Percentiles rank a stretch among this genome's conserved stretches.
phyloP scores from a whole-genome alignment of 2,888 invertebrate species.

The Microdon myrmicae region DNA sequence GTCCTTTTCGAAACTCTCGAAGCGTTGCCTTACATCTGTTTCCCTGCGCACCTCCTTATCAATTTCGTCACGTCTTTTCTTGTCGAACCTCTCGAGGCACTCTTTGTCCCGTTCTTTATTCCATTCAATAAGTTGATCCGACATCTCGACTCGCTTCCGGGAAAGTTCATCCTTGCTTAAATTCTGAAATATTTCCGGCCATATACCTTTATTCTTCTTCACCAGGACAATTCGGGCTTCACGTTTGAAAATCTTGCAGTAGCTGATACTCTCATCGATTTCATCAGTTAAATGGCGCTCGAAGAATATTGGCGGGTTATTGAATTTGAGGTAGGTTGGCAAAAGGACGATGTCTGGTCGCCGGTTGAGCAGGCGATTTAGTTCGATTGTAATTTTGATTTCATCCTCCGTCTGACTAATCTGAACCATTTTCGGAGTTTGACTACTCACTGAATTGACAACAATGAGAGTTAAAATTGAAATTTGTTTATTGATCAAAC shows the following conservation, averaged over 20 bases:
- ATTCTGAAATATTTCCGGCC: slow-evolving; percentile 63
- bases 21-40: slow-evolving; percentile 60
- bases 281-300: slow-evolving; percentile 63
- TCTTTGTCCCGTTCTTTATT: slow-evolving; percentile 63
- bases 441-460: slow-evolving; percentile 20
- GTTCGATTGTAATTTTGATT: slow-evolving; percentile 63
- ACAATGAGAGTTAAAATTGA: too few species aligned
- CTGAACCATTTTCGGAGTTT: slow-evolving; percentile 59
- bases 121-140: slow-evolving; percentile 60
- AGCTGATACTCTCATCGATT: slow-evolving; percentile 63
- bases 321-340: slow-evolving; percentile 63
- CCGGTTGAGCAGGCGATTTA: slow-evolving; percentile 61
- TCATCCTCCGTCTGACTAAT: slow-evolving; percentile 65
- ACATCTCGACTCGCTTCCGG: slow-evolving; percentile 62
- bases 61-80: slow-evolving; percentile 61
- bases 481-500: slow-evolving; percentile 48
- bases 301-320: slow-evolving; percentile 65
- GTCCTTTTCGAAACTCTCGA: slow-evolving; percentile 60
- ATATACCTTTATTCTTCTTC: slow-evolving; percentile 61
- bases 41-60: slow-evolving; percentile 62
- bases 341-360: slow-evolving; percentile 64
- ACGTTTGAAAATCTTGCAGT: slow-evolving; percentile 62
- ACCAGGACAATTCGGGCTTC: slow-evolving; percentile 63
- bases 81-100: slow-evolving; percentile 60
- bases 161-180: slow-evolving; percentile 60